Conservation (phyloP, 2,888 invertebrate genomes). For the Eubasilissa splendida region DNA sequence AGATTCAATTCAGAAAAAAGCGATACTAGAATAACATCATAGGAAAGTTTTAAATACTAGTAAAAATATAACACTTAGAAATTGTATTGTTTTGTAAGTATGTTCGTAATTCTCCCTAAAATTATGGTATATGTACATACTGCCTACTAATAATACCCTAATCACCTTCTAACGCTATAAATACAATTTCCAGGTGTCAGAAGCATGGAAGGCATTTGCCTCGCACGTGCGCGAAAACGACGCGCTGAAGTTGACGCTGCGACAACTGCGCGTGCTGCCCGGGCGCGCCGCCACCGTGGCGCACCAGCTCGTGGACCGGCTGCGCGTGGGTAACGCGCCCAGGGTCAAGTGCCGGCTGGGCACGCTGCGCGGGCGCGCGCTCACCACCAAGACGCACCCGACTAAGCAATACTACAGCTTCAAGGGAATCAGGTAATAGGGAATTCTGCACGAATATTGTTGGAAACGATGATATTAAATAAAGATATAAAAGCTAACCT, state of each 20-base stretch:
- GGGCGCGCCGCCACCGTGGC: constrained; percentile 70
- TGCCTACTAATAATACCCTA: too few relatives aligned
- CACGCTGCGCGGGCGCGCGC: constrained; percentile 67
- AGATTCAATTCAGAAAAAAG: too few relatives aligned
- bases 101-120: too few relatives aligned
- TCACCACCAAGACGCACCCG: constrained; percentile 66
- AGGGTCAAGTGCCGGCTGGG: constrained; percentile 67
- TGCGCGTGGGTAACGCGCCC: constrained; percentile 72
- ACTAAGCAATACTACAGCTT: constrained; percentile 70
- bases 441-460: neutral
- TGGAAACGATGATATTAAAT: too few relatives aligned
- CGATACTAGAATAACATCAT: too few relatives aligned
- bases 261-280: constrained; percentile 69
- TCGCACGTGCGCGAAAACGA: constrained; percentile 71
- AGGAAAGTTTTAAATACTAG: too few relatives aligned
- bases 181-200: constrained; percentile 64
- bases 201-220: constrained; percentile 70
- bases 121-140: too few relatives aligned
- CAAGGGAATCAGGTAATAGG: constrained; percentile 68
- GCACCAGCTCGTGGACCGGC: constrained; percentile 70
- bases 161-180: too few relatives aligned
- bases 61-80: too few relatives aligned
- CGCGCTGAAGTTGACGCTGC: constrained; percentile 69
- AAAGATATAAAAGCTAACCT: too few relatives aligned
- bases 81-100: too few relatives aligned